Base-by-base conservation (phyloP, 2,113 vertebrate genomes). In the Megalops atlanticus region DNA sequence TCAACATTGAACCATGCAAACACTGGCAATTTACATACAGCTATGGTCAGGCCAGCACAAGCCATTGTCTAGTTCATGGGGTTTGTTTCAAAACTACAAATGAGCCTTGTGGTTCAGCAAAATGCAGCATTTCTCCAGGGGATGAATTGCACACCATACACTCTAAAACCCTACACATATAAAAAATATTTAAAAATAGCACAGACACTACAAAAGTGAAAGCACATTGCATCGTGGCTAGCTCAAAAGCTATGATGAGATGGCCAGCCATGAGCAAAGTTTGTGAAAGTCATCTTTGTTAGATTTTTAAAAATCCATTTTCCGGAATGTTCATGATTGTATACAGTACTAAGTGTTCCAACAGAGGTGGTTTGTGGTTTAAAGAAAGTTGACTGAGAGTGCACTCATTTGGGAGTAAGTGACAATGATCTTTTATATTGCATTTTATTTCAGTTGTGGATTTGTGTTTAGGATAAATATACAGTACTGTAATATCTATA, bases 211-310 rank as follows among this genome's bases (percentile, higher is more conserved):
- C 21, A 36, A 36, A 71, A 36, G 69, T 71, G 69, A 35, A 84
- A 71, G 12, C 72, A 33, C 73, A 64, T 68, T 77, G 80, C 76
- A 82, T 70, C 77, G n/a, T 76, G 38, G 49, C 73, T 78, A 72
- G 49, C 24, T 73, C 47, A 5, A 24, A 80, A 84, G 12, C 58
- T 72, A 54, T 38, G 47, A 52, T 12, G 45, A 84, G 79, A 64
- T 40, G 58, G 54, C 85, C 64, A 84, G 79, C 81, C 69, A 82
- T 88, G 82, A 49, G 64, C n/a, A n/a, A n/a, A n/a, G n/a, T n/a
- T 83, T 82, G 88, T 81, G 79, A 86, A 82, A 81, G 41, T 84
- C 1, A 21, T 85, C 85, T 91, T 85, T 89, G 86, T 86, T 85
- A 70, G 80, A 70, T 76, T 81, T 87, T 83, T 89, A 31, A 52